phyloP scores from a whole-genome alignment of 2,888 invertebrate genomes.

The Incurvaria masculella region DNA sequence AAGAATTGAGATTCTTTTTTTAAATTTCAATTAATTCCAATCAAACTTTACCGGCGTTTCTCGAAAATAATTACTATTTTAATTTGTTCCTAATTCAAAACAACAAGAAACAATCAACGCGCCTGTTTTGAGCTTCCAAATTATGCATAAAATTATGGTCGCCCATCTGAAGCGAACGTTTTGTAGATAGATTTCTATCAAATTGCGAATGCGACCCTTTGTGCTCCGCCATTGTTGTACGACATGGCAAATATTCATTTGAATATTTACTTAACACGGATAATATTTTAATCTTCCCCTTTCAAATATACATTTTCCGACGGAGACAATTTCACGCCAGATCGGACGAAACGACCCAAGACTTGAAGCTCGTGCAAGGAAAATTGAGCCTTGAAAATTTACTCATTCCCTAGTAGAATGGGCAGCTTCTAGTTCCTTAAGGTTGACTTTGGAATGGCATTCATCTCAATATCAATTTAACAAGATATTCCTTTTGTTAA shows the following conservation, averaged over 20 bases:
- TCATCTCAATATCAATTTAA: slow-evolving; percentile 50
- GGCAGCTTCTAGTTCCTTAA: slow-evolving; percentile 16
- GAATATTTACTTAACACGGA: slow-evolving; percentile 61
- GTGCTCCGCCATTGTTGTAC: slow-evolving; percentile 45
- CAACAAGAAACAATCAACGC: too few relatives aligned
- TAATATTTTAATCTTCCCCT: slow-evolving; percentile 61
- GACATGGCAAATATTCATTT: slow-evolving; percentile 60
- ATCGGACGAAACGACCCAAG: slow-evolving; percentile 35
- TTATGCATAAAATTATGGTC: slow-evolving; percentile 53
- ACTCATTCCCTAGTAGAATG: background rate
- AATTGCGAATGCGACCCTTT: slow-evolving; percentile 48
- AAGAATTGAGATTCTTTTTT: too few relatives aligned
- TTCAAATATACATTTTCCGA: slow-evolving; percentile 57
- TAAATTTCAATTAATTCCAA: too few relatives aligned
- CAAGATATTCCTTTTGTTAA: slow-evolving; percentile 59
- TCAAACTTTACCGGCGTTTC: too few relatives aligned
- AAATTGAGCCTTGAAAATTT: slow-evolving; percentile 24
- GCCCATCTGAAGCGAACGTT: slow-evolving; percentile 49
- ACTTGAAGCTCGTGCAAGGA: slow-evolving; percentile 23
- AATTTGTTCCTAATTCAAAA: too few relatives aligned
- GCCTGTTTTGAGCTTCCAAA: too few relatives aligned
- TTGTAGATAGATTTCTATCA: slow-evolving; percentile 56
- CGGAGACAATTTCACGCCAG: slow-evolving; percentile 54
- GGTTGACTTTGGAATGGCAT: slow-evolving; percentile 30
- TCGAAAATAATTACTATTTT: too few relatives aligned